Percentiles rank a stretch among this genome's conserved stretches.
These are phyloP conservation scores for Gila robusta DNA, from an alignment of 2,797 vertebrate genomes.

Conservation along the genomic window DNA sequence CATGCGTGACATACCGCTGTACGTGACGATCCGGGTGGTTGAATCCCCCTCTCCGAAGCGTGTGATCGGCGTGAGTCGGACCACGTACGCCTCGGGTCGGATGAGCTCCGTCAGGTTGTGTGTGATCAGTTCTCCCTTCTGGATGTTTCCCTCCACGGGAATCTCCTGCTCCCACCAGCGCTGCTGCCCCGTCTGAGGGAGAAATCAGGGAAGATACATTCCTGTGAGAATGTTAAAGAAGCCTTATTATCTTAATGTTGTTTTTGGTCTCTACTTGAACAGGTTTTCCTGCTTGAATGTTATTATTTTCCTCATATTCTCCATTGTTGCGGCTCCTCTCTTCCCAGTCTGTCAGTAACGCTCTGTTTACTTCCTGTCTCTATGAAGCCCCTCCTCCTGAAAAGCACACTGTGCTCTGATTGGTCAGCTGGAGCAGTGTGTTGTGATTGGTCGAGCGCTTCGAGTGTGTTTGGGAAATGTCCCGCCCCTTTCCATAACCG, in stretches of 20 bases:
- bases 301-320: background rate
- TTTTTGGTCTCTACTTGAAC: background rate
- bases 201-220: background rate
- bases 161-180: slow-evolving; percentile 99
- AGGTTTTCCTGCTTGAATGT: background rate
- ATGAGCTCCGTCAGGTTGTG: slow-evolving; percentile 96
- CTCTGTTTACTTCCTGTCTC: too few relatives aligned
- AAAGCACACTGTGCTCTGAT: too few relatives aligned
- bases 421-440: too few relatives aligned
- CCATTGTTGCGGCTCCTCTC: too few relatives aligned
- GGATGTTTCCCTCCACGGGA: slow-evolving; percentile 89
- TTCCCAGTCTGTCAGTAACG: background rate
- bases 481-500: too few relatives aligned
- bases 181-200: slow-evolving; percentile 87
- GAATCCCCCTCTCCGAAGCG: slow-evolving; percentile 96
- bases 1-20: slow-evolving; percentile 86
- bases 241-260: accelerated
- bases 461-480: too few relatives aligned
- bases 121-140: slow-evolving; percentile 94
- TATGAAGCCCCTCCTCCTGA: background rate
- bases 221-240: background rate
- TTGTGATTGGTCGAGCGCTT: too few relatives aligned
- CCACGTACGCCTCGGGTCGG: slow-evolving; percentile 94
- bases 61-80: slow-evolving; percentile 95
- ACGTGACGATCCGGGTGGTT: slow-evolving; percentile 92